These are phyloP conservation scores for Coilia nasus DNA, from an alignment of 2,797 vertebrate genomes.

Conservation along the genomic window DNA sequence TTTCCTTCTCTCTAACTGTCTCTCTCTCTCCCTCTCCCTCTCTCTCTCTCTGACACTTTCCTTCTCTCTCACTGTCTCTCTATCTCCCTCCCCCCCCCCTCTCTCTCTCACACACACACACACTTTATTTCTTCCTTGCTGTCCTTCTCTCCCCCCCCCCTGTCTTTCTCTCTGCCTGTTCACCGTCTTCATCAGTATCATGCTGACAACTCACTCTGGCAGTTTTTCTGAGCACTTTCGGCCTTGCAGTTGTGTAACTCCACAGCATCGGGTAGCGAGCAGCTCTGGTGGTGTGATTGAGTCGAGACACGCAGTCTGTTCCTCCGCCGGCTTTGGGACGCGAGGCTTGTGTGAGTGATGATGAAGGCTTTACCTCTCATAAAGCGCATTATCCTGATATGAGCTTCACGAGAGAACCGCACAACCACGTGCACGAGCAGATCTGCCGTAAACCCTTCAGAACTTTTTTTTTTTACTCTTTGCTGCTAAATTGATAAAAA, in stretches of 20 bases:
- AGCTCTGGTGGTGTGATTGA: not conserved
- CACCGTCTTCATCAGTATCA: conserved; percentile 25
- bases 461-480: conserved; percentile 18
- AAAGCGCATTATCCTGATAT: conserved; percentile 8
- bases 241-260: conserved; percentile 28
- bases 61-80: not conserved
- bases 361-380: conserved; percentile 15
- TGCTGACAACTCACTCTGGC: conserved; percentile 26
- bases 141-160: too few species aligned
- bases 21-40: not conserved
- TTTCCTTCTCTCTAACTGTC: not conserved
- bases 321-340: not conserved
- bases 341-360: not conserved
- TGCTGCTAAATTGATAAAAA: not conserved
- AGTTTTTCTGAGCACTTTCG: not conserved
- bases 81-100: not conserved
- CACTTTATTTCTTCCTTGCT: too few species aligned
- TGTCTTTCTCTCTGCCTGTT: not conserved
- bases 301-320: not conserved
- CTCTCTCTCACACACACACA: not conserved
- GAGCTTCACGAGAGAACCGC: not conserved
- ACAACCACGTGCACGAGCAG: not conserved
- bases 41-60: not conserved
- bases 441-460: not conserved
- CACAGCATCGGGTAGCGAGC: not conserved